phyloP scores from a whole-genome alignment of 2,113 vertebrate genomes.

The Scophthalmus maximus region DNA sequence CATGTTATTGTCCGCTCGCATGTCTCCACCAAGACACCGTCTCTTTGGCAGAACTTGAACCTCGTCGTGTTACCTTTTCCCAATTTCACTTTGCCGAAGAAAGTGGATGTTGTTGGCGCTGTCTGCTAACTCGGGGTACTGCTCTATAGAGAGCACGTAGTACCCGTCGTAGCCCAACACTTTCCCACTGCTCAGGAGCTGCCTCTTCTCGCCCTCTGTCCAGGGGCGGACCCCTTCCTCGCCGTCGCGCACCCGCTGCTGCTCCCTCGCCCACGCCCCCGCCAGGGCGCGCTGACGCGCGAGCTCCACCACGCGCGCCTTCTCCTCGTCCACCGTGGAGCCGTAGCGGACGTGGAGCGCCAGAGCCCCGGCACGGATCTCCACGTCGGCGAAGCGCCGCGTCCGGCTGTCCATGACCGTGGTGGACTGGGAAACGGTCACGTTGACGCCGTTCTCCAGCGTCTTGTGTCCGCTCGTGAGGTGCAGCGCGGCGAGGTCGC shows the following conservation, averaged over 20 bases:
- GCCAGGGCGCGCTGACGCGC: conserved; percentile 94
- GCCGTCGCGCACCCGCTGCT: conserved; percentile 92
- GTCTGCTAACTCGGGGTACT: conserved; percentile 98
- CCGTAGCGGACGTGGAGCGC: conserved; percentile 96
- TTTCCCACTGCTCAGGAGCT: conserved; percentile 94
- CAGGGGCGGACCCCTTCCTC: conserved; percentile 95
- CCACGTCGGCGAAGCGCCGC: conserved; percentile 97
- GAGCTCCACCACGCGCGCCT: conserved; percentile 93
- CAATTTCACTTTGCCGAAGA: conserved; percentile 98
- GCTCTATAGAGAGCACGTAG: conserved; percentile 98
- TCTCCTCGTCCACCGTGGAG: conserved; percentile 95
- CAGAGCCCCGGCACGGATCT: conserved; percentile 90
- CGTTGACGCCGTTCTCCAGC: conserved; percentile 96
- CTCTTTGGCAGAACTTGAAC: conserved; percentile 85
- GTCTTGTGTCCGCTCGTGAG: conserved; percentile 94
- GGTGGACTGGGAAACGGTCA: conserved; percentile 97
- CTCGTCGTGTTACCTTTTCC: conserved; percentile 95
- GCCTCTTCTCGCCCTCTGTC: conserved; percentile 98
- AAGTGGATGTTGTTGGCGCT: conserved; percentile 98
- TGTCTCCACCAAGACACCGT: conserved; percentile 78
- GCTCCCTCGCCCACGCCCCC: conserved; percentile 93
- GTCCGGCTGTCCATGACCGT: conserved; percentile 95
- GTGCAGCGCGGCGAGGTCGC: conserved; percentile 92
- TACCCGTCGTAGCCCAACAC: conserved; percentile 98
- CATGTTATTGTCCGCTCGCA: conserved; percentile 43